Conservation (phyloP, 2,113 vertebrate genomes). For the Hydropotes inermis region DNA sequence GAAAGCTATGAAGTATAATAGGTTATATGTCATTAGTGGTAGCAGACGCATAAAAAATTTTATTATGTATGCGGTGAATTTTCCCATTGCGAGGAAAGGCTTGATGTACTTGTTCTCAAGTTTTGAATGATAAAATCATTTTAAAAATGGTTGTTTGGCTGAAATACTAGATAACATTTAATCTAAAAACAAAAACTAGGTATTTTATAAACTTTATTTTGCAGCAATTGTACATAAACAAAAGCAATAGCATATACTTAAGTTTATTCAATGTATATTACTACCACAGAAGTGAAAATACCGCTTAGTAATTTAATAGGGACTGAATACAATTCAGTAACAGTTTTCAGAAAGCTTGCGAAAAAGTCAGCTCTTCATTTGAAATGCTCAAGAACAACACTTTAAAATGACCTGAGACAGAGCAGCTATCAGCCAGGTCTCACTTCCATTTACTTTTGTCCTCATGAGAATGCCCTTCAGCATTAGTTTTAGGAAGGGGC, state of each 20-base stretch:
- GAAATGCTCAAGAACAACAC: background rate
- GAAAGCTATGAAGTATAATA: background rate
- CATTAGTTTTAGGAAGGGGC: background rate
- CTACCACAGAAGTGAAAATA: background rate
- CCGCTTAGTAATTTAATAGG: background rate
- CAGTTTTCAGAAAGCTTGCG: background rate
- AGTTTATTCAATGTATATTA: background rate
- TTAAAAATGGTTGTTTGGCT: background rate
- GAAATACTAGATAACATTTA: background rate
- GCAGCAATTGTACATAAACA: background rate
- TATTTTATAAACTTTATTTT: slow-evolving; percentile 37
- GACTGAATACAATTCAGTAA: background rate
- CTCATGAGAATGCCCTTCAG: background rate
- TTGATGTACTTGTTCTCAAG: background rate
- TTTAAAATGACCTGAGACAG: background rate
- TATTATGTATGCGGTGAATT: slow-evolving; percentile 13
- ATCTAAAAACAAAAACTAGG: background rate
- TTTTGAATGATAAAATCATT: slow-evolving; percentile 6
- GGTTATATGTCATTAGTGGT: background rate
- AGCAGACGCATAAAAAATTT: background rate
- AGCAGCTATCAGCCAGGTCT: background rate
- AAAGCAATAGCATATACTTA: background rate
- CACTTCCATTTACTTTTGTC: background rate
- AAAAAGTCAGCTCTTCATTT: background rate
- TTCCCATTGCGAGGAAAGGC: background rate